Base-by-base conservation (phyloP, 2,797 vertebrate species). In the Moxostoma hubbsi region DNA sequence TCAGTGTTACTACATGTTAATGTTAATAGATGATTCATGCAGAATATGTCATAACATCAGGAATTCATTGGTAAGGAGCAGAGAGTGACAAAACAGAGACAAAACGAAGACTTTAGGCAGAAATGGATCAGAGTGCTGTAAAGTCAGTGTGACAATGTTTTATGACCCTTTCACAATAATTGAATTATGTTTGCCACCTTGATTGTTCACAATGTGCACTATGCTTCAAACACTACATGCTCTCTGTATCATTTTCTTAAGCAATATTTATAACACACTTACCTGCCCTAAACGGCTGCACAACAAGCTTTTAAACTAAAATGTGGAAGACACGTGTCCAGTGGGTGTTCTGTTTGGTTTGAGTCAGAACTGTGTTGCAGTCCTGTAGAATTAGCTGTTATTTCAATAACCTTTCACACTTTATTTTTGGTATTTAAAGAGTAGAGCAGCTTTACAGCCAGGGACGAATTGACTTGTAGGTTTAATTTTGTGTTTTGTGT, bases 211-310 rank as follows among this genome's bases (percentile, higher is more conserved):
- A 36, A 36, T 36, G 36, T 36, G 36, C 36, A 36, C 36, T 36
- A 36, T 36, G 36, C 36, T 36, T 3, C 36, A 36, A 36, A 36
- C 2, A 36, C 36, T 36, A 36, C 36, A 36, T 36, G 36, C 36
- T 36, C 36, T 36, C 36, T 36, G 36, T 36, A 36, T 36, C 36
- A 36, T 36, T 36, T 36, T 3, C 16, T 58, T 54, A 58, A 55
- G 10, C 51, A 24, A 62, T 74, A 63, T 74, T 53, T 63, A 53
- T 58, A 51, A 74, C 59, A 53, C 43, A 61, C 57, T 73, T 36
- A 61, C 67, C 45, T 15, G 36, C 15, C 36, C 36, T 36, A 36
- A 36, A 36, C 4, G 36, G 36, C 36, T 36, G 18, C 54, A 36
- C 3, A 36, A 36, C 36, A 36, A 36, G 36, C 18, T 18, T 75